Evolutionary conservation across 1,140 invertebrate genomes (phyloP).

Genomic region (Zaprionus kolodkinae): DNA sequence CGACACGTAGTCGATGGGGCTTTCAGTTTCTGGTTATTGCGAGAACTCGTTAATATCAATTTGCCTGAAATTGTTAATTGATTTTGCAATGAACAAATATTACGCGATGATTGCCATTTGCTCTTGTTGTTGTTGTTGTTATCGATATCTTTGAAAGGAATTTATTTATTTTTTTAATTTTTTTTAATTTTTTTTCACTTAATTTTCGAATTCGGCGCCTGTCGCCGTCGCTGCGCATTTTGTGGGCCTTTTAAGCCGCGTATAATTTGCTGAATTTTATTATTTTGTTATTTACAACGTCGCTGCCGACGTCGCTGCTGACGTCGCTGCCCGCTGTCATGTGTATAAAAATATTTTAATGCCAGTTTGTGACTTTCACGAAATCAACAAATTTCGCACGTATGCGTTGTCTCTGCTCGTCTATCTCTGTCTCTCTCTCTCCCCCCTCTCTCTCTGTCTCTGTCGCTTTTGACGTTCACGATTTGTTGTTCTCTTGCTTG

Average conservation of each 20-base stretch:
- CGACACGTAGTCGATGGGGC: slow-evolving; percentile 18
- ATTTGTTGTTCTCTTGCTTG: slow-evolving; percentile 23
- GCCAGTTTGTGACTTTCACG: slow-evolving; percentile 65
- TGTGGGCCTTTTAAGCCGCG: slow-evolving; percentile 54
- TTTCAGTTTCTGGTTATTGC: slow-evolving; percentile 64
- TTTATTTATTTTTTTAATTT: slow-evolving; percentile 10
- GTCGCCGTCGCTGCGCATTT: slow-evolving; percentile 25
- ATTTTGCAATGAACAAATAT: slow-evolving; percentile 83
- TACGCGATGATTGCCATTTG: slow-evolving; percentile 67
- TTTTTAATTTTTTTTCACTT: slow-evolving; percentile 30
- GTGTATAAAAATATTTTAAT: slow-evolving; percentile 67
- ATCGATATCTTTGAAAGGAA: slow-evolving; percentile 48
- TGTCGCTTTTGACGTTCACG: slow-evolving; percentile 20
- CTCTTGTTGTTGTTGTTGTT: slow-evolving; percentile 23
- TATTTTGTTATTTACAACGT: slow-evolving; percentile 72
- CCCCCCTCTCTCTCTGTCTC: neutral
- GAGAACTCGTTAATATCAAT: slow-evolving; percentile 83
- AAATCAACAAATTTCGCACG: slow-evolving; percentile 69
- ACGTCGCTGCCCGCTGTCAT: slow-evolving; percentile 25
- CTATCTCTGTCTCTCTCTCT: neutral
- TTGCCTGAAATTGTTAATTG: slow-evolving; percentile 82
- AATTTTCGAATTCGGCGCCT: slow-evolving; percentile 37
- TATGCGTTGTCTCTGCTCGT: slow-evolving; percentile 40
- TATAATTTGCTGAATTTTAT: slow-evolving; percentile 70
- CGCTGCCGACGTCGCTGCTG: neutral